Base-by-base conservation (phyloP, 2,797 vertebrate species). In the Tokudaia tokunoshimensis region DNA sequence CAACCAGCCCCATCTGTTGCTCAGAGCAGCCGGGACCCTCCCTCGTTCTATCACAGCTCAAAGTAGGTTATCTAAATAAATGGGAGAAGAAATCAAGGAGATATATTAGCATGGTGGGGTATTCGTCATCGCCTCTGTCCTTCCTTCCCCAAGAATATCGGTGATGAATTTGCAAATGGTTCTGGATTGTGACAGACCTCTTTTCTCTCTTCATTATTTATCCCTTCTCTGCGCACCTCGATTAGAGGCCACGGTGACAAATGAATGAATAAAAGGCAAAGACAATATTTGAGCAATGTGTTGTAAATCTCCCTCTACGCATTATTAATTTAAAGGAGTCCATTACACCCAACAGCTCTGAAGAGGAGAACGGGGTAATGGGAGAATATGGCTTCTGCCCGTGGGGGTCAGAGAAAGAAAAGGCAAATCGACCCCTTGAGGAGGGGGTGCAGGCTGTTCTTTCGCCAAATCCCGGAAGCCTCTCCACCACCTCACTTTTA, bases 101-200 rank as follows among this genome's bases (percentile, higher is more conserved):
- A 99, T 99, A 98, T 99, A 99, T 99, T 97, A 98, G 98, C 37
- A 10, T 70, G 2, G 0, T 0, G 2, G 87, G 96, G 24, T 94
- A 97, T 98, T 95, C 80, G 94, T 98, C 98, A 98, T 95, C 95
- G 24, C 89, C 96, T 98, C 98, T 97, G 97, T 95, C 98, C 97
- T 92, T 98, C 97, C 97, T 98, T 97, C 97, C 96, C n/a, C 6
- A 94, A 96, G 98, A 98, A 98, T 98, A 97, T 97, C 37, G 98
- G 98, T 99, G 99, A 99, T 99, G 98, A 98, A 99, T 99, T 99
- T 99, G 98, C 99, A 98, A 98, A 98, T 98, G 98, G 98, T 70
- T 94, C 97, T 96, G 98, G 98, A 97, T 98, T 98, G 98, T 99
- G 99, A 98, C 98, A 98, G 98, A 97, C 97, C 89, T 98, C 96